A percentile compares a stretch with the other conserved stretches of the same genome.
These are phyloP conservation scores for Connochaetes taurinus DNA, from an alignment of 2,113 vertebrate species.

Conservation along the genomic window DNA sequence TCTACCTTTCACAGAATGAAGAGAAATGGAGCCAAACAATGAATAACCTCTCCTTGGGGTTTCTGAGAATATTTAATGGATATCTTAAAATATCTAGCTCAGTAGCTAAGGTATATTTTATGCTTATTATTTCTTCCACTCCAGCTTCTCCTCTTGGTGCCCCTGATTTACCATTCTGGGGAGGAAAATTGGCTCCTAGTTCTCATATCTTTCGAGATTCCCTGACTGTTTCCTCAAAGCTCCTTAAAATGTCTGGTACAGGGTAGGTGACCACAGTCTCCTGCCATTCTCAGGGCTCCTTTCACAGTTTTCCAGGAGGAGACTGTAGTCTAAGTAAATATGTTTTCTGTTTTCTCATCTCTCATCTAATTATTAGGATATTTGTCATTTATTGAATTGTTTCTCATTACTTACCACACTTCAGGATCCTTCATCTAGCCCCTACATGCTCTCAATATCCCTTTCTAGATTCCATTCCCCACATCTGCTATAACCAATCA, in stretches of 20 bases:
- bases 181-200: not conserved
- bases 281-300: not conserved
- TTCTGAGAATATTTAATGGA: not conserved
- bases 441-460: not conserved
- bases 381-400: not conserved
- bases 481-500: not conserved
- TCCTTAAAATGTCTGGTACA: not conserved
- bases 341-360: not conserved
- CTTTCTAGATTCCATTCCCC: not conserved
- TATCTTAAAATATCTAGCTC: not conserved
- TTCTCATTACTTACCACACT: not conserved
- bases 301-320: not conserved
- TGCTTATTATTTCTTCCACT: not conserved
- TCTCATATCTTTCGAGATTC: not conserved
- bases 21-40: not conserved
- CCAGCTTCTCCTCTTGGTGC: not conserved
- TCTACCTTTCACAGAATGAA: not conserved
- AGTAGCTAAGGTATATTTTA: not conserved
- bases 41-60: not conserved
- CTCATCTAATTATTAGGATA: not conserved
- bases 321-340: not conserved
- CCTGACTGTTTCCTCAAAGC: not conserved
- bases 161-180: not conserved
- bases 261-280: no score
- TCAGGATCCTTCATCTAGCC: not conserved